A percentile compares a stretch with the other conserved stretches of the same genome.
Evolutionary conservation across 2,113 vertebrate species (phyloP).

Genomic region (Dipodomys spectabilis): DNA sequence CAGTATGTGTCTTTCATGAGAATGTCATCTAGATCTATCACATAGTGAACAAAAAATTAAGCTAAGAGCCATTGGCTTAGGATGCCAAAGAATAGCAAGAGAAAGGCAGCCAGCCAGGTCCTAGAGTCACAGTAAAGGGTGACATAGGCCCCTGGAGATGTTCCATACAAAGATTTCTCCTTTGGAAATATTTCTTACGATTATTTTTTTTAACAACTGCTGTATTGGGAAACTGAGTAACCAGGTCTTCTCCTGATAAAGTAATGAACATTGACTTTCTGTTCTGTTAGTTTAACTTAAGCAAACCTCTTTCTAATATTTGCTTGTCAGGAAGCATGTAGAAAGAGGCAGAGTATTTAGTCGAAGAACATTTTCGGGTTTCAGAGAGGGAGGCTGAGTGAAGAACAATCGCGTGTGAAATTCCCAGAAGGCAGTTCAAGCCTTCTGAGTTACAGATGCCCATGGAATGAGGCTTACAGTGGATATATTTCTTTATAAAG

Average conservation of each 20-base stretch:
- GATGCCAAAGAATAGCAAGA: not conserved
- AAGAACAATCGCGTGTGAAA: not conserved
- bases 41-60: not conserved
- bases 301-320: not conserved
- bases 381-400: not conserved
- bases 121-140: not conserved
- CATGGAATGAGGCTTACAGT: not conserved
- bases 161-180: not conserved
- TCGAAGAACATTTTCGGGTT: not conserved
- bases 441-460: not conserved
- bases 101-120: not conserved
- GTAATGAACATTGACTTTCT: not conserved
- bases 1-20: not conserved
- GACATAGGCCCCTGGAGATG: not conserved
- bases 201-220: not conserved
- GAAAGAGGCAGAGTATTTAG: not conserved
- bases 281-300: not conserved
- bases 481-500: constrained; percentile 21
- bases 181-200: not conserved
- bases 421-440: constrained; percentile 3
- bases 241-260: not conserved
- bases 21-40: not conserved
- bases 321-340: not conserved
- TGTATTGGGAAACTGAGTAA: not conserved
- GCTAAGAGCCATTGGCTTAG: not conserved